Evolutionary conservation across 1,140 invertebrate genomes (phyloP), one percentile per base, ranked within the genome.

Genomic region (Meloidogyne exigua): DNA sequence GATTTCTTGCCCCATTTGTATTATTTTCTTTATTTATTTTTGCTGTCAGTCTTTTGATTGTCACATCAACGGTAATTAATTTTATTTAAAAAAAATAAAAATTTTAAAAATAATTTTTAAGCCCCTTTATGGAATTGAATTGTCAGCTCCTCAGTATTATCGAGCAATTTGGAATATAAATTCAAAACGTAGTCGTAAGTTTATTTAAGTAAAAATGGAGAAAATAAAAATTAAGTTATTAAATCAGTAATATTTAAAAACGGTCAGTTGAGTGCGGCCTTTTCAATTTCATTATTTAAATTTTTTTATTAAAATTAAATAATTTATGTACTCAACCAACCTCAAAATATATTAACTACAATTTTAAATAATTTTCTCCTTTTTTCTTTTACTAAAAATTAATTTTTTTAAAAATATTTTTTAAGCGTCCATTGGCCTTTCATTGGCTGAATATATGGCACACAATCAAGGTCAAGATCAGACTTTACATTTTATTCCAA

Each of bases 361-460:
- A n/a, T n/a, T 32, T 7, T 7, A 32, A 32, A 32, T 32, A 32
- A 7, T 39, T 39, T 39, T 39, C 10, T 39, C 0, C 0, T 39
- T 9, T 9, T 39, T 39, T 39, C 9, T 10, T 39, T 9, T 39
- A 0, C 10, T 39, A 39, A 32, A 18, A 44, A n/a, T 12, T 21
- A 68, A 76, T 77, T 77, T 79, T 15, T 21, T 15, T 13, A 26
- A 80, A n/a, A n/a, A n/a, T n/a, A n/a, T n/a, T n/a, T 18, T 49
- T 80, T 80, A 26, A 81, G 80, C 80, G 25, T 84, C 82, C 67
- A 82, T 82, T 26, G 80, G 80, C 28, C 72, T 82, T 18, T 82
- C 80, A 9, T 42, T 82, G 68, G 80, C 81, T 18, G 80, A 82
- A 68, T 82, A 80, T 44, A 83, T 83, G 80, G 81, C 81, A n/a